These are phyloP conservation scores for Metacarcinus magister DNA, from an alignment of 2,888 invertebrate genomes.

Conservation along the genomic window DNA sequence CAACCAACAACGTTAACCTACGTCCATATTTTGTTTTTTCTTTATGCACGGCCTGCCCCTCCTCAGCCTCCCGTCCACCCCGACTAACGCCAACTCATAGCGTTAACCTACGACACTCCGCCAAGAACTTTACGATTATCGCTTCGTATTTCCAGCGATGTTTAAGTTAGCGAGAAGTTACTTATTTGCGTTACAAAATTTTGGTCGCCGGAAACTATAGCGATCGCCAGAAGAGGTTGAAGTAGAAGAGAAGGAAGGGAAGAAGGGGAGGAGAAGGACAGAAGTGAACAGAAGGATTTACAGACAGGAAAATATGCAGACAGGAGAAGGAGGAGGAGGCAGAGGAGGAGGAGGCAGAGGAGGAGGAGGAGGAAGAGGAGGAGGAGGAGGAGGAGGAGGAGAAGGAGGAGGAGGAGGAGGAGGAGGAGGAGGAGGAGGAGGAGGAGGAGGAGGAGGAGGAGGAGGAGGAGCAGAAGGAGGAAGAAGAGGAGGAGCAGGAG, in stretches of 20 bases:
- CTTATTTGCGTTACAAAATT: background rate
- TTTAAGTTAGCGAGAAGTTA: conserved; percentile 26
- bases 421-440: background rate
- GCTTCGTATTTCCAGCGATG: conserved; percentile 14
- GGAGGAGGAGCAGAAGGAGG: background rate
- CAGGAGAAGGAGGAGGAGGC: too few species aligned
- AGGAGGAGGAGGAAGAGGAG: too few species aligned
- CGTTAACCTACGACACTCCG: background rate
- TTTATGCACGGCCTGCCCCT: background rate
- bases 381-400: background rate
- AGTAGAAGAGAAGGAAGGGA: background rate
- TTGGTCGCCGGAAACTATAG: background rate
- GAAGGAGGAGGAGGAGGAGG: background rate
- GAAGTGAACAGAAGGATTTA: too few species aligned
- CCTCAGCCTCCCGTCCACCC: background rate
- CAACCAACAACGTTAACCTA: too few species aligned
- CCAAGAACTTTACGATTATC: background rate
- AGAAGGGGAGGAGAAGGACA: background rate
- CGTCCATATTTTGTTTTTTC: too few species aligned
- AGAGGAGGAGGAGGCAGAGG: too few species aligned
- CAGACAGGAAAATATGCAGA: too few species aligned
- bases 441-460: background rate
- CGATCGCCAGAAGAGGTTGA: background rate
- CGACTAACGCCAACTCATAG: background rate
- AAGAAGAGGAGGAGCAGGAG: background rate